Base-by-base conservation (phyloP, 2,113 vertebrate genomes). In the Pedionomus torquatus region DNA sequence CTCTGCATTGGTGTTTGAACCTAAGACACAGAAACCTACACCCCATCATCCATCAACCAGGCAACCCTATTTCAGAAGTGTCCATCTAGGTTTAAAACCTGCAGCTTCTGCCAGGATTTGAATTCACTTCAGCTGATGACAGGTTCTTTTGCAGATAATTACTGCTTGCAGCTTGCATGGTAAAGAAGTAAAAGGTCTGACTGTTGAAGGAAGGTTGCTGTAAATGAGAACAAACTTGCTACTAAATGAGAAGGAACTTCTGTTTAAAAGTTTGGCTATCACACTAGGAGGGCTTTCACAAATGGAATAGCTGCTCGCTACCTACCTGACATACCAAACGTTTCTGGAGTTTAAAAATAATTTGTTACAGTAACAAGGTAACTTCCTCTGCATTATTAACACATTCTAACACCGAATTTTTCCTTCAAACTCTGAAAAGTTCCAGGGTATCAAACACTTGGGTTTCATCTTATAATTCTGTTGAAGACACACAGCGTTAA, bases 81-180 rank as follows among this genome's bases (percentile, higher is more conserved):
- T 31, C 83, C 46, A 64, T 28, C 41, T 66, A 37, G 63, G 35
- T 63, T 78, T 49, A 74, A 88, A 94, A 90, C 17, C n/a, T 71
- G 21, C 61, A 81, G 33, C 39, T 95, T 83, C 75, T 75, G 37
- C 44, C 55, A 41, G 9, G 33, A 84, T 37, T 81, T 68, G 30
- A 74, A 81, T 77, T 79, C 26, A 68, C 28, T 49, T 70, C 65
- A 79, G 33, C 0, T 82, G 65, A 79, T 82, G 49, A 89, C 57
- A 87, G 11, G 16, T 81, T 90, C 64, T 83, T 92, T 87, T 71
- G 83, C 65, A 89, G 31, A 28, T 70, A 94, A 90, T 84, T 94
- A 90, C 39, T 92, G 63, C 55, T n/a, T 92, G 64, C 26, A 89
- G 55, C 39, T 86, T 46, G 31, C 51, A 69, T 3, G 2, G 48